Evolutionary conservation across 2,113 vertebrate species (phyloP).

Genomic region (Pan troglodytes): NHGRI_mPanTro3-v2.1_pri NC_072417.2:11723501-11724000

Average conservation of each 20-base stretch:
- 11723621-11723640: slow-evolving; percentile 71
- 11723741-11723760: slow-evolving; percentile 60
- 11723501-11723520: not conserved
- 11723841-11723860: slow-evolving; percentile 27
- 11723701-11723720: slow-evolving; percentile 50
- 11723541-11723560: slow-evolving; percentile 57
- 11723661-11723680: slow-evolving; percentile 46
- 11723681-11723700: slow-evolving; percentile 72
- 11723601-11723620: slow-evolving; percentile 59
- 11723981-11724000: too few species aligned
- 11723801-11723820: slow-evolving; percentile 21
- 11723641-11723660: slow-evolving; percentile 63
- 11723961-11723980: too few species aligned
- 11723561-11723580: slow-evolving; percentile 75
- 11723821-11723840: slow-evolving; percentile 52
- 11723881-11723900: not conserved
- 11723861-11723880: not conserved
- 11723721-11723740: slow-evolving; percentile 21
- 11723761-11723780: slow-evolving; percentile 45
- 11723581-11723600: slow-evolving; percentile 54
- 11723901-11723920: slow-evolving; percentile 25
- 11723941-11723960: too few species aligned
- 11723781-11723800: slow-evolving; percentile 56
- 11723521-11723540: slow-evolving; percentile 59
- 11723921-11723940: not conserved